Conservation (phyloP, 1,140 invertebrate species). For the Neodiprion fabricii region DNA sequence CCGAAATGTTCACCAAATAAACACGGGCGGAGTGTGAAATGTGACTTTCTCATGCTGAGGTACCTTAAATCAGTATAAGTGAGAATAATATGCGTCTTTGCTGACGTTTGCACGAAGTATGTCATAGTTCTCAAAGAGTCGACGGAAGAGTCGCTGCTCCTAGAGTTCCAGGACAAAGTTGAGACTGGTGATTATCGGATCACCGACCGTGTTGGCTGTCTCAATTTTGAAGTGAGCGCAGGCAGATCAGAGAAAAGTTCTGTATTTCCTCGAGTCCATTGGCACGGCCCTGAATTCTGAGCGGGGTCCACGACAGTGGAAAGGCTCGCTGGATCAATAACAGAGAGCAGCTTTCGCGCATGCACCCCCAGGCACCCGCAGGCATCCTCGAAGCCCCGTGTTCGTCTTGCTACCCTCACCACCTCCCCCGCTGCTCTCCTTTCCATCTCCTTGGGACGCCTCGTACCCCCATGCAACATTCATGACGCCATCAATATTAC, state of each 20-base stretch:
- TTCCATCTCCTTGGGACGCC: constrained; percentile 32
- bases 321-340: constrained; percentile 59
- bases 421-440: constrained; percentile 29
- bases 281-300: constrained; percentile 47
- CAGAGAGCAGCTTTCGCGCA: constrained; percentile 53
- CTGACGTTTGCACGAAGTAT: no score
- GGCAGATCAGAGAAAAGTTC: not conserved
- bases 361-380: constrained; percentile 35
- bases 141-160: not conserved
- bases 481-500: constrained; percentile 61
- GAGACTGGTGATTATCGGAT: not conserved
- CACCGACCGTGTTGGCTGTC: not conserved
- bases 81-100: no score
- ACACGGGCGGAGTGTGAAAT: no score
- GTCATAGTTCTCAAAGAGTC: no score
- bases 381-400: constrained; percentile 2
- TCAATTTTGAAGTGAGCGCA: not conserved
- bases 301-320: constrained; percentile 42
- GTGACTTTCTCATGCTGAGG: no score
- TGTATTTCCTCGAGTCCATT: constrained; percentile 23
- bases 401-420: constrained; percentile 22
- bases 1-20: no score
- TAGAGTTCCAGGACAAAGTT: not conserved
- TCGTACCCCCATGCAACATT: constrained; percentile 56
- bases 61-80: no score